Percentiles rank a stretch among this genome's conserved stretches.
These are phyloP conservation scores for Dolichotis patagonum DNA, from an alignment of 2,113 vertebrate species.

Conservation along the genomic window DNA sequence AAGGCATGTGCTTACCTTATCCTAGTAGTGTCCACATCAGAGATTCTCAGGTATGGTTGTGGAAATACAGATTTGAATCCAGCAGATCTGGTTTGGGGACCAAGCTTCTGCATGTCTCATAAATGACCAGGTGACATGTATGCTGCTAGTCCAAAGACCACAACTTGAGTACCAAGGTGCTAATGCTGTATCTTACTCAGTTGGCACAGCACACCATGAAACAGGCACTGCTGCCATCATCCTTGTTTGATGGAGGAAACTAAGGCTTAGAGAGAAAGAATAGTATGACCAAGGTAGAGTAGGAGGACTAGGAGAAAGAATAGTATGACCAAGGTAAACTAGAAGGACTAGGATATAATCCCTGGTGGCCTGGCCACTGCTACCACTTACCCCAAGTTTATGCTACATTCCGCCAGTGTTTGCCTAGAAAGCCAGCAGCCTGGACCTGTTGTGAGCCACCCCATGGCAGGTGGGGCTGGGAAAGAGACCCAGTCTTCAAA, in stretches of 20 bases:
- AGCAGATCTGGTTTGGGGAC: neutral
- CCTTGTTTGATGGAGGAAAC: neutral
- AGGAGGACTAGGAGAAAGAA: too few relatives aligned
- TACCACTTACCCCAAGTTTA: neutral
- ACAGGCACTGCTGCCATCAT: too few relatives aligned
- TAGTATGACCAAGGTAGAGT: neutral
- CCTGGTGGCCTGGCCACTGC: neutral
- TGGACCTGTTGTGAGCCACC: neutral
- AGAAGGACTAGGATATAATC: neutral
- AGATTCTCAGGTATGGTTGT: neutral
- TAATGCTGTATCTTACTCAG: neutral
- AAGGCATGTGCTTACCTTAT: neutral
- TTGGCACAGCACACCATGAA: neutral
- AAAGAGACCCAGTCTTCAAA: neutral
- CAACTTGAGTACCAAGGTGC: neutral
- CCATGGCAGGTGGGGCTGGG: accelerated
- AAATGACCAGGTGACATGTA: neutral
- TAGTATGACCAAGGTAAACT: neutral
- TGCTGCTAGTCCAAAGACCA: neutral
- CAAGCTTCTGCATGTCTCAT: neutral
- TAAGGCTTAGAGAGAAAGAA: neutral
- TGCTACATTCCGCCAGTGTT: neutral
- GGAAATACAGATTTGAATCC: neutral
- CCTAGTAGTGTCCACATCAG: neutral
- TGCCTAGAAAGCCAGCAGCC: neutral